Conservation (phyloP, 2,113 vertebrate genomes). For the Sardina pilchardus region DNA sequence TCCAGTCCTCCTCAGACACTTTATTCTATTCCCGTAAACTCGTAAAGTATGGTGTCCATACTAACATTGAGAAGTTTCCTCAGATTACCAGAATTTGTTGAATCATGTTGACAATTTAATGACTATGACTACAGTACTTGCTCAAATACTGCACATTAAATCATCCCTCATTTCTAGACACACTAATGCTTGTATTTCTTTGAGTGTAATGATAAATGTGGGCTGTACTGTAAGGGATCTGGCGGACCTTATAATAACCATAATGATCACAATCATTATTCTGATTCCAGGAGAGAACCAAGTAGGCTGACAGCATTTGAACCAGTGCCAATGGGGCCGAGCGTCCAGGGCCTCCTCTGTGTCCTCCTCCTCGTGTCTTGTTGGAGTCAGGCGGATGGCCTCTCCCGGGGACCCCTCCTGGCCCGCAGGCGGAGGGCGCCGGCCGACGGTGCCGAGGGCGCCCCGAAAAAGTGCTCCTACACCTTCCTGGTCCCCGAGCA, state of each 20-base stretch:
- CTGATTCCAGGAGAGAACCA: neutral
- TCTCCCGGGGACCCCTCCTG: slow-evolving; percentile 56
- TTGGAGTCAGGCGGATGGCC: slow-evolving; percentile 53
- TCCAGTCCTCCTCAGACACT: neutral
- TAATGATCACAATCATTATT: neutral
- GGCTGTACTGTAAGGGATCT: neutral
- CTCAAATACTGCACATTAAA: neutral
- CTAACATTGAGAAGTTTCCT: neutral
- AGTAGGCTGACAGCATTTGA: slow-evolving; percentile 25
- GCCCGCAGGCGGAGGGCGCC: slow-evolving; percentile 76
- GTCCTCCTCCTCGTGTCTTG: slow-evolving; percentile 58
- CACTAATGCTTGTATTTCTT: neutral
- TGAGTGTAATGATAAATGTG: neutral
- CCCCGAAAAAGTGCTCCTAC: slow-evolving; percentile 88
- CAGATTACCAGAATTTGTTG: neutral
- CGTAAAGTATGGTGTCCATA: neutral
- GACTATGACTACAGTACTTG: neutral
- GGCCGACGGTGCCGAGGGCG: slow-evolving; percentile 61
- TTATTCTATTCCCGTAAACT: neutral
- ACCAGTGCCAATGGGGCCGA: slow-evolving; percentile 57
- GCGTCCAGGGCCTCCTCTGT: slow-evolving; percentile 58
- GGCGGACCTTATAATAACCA: neutral
- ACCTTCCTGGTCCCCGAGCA: slow-evolving; percentile 97
- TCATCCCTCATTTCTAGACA: neutral
- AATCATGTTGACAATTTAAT: neutral